Evolutionary conservation across 2,888 invertebrate genomes (phyloP), one percentile per base, ranked within the genome.

Genomic region (Parasteatoda lunata): DNA sequence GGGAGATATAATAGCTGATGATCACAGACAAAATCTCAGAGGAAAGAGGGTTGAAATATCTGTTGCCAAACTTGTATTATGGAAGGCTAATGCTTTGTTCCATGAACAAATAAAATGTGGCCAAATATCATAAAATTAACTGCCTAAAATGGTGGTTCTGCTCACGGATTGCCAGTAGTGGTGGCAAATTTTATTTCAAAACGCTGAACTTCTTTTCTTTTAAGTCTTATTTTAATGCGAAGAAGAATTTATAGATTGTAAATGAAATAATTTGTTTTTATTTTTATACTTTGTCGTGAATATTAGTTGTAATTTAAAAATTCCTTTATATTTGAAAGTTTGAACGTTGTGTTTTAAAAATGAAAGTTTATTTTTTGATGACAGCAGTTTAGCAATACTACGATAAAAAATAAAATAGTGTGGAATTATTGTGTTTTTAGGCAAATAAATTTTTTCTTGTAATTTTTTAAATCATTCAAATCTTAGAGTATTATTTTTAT

Each of bases 161-260:
- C 80, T 86, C 85, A 86, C 72, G 51, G 66, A 77, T 81, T 86
- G 85, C 80, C 80, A 66, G 80, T 86, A 77, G 85, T 51, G 83
- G 77, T 71, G 54, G 77, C 72, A 49, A 65, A 30, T 64, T 84
- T 77, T 72, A 71, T 73, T 71, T 73, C 51, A 66, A 65, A 30
- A 13, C 47, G n/a, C n/a, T n/a, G n/a, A n/a, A n/a, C n/a, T n/a
- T 48, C 4, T 3, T 48, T 52, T 48, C 64, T 76, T 76, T 75
- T 48, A n/a, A 47, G 5, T 6, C n/a, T n/a, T 5, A 9, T 65
- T 76, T 47, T 54, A 49, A n/a, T 54, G 15, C 66, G 77, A 52
- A 13, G 59, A 66, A 47, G 13, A 9, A 30, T 75, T 73, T 81
- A 81, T 66, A 81, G 68, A 54, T 69, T 13, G 30, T 11, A 81